Evolutionary conservation across 2,888 invertebrate species (phyloP).

Genomic region (Resseliella maxima): DNA sequence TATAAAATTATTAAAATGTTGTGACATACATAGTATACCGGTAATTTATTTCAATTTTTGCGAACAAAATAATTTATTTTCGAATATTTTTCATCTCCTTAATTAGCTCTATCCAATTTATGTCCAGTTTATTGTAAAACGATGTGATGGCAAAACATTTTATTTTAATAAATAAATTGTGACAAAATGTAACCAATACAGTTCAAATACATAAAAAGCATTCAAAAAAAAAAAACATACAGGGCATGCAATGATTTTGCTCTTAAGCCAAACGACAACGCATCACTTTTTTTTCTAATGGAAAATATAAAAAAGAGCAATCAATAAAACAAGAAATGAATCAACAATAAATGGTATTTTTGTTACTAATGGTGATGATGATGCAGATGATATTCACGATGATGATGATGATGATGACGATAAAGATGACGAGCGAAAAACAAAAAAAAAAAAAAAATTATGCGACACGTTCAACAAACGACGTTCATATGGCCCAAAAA

Average conservation of each 20-base stretch:
- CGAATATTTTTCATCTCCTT: background rate
- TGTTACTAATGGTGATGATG: background rate
- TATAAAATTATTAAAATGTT: background rate
- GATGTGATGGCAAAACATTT: background rate
- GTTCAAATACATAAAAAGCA: no score
- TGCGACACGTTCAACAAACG: background rate
- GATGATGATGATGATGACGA: background rate
- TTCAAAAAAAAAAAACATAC: no score
- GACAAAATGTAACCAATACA: background rate
- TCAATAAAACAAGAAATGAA: background rate
- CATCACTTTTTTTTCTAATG: background rate
- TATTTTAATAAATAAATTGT: background rate
- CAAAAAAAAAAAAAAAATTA: background rate
- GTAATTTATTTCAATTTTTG: background rate
- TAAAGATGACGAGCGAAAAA: background rate
- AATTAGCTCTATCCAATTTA: background rate
- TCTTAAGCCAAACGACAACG: background rate
- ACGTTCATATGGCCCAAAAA: background rate
- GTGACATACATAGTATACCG: background rate
- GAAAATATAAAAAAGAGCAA: background rate
- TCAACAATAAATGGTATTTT: background rate
- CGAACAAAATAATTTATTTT: background rate
- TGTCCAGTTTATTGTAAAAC: background rate
- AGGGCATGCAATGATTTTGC: background rate
- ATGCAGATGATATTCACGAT: no score